Base-by-base conservation (phyloP, 2,888 invertebrate species). In the Sinodicranocentrus sp. region DNA sequence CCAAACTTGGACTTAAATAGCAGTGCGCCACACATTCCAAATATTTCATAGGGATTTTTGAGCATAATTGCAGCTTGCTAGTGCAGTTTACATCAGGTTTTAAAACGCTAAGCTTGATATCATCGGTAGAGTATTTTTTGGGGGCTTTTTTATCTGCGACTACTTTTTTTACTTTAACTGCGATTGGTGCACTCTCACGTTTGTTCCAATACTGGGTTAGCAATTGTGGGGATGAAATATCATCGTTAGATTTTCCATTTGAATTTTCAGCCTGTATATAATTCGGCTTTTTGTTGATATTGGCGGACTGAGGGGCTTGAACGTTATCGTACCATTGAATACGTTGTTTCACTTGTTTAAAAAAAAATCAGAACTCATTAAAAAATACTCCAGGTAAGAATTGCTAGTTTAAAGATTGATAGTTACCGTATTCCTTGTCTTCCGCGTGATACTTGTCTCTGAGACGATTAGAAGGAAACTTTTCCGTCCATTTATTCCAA, bases 11-110 rank as follows among this genome's bases (percentile, higher is more conserved):
- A 57, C 52, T 75, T 25, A 82, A 33, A 10, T 67, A 57, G 26
- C 82, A 82, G 43, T 75, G 44, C 2, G 73, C 6, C 10, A 75
- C 5, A 19, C 82, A 82, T 0, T 82, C 68, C 43, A 80, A n/a
- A 6, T 39, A 28, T 61, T 28, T 59, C 6, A 52, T 1, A 17
- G 68, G 82, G 1, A 33, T 17, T 17, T 48, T 44, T 2, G 59
- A 54, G 52, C 82, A 82, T 13, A 80, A 17, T 0, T 15, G 15
- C 8, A 73, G 26, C 3, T 59, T 68, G 1, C 15, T 33, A n/a
- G 6, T 13, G 23, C 82, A 82, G 1, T 57, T 26, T 1, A 33
- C 1, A 28, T 82, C 43, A 0, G 73, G 68, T 15, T 28, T 5
- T 2, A 80, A 21, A 0, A 19, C 26, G 13, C 57, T 26, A 8